phyloP scores from a whole-genome alignment of 2,888 invertebrate genomes.

The Apoda limacodes region DNA sequence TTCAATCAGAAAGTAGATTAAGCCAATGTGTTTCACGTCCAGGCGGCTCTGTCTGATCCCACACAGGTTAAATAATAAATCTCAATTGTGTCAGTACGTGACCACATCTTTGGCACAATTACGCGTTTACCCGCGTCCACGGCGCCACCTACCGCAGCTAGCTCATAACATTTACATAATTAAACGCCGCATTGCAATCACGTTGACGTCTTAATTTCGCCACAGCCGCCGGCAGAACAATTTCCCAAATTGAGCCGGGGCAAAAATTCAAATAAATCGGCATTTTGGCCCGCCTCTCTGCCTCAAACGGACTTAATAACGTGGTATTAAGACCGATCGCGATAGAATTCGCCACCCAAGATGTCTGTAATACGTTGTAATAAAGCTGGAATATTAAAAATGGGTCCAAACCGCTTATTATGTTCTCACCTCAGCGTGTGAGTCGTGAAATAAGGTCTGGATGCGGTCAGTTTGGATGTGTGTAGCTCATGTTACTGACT shows the following conservation, averaged over 20 bases:
- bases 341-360: slow-evolving; percentile 70
- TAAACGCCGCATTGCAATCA: slow-evolving; percentile 65
- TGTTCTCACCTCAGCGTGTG: slow-evolving; percentile 65
- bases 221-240: slow-evolving; percentile 62
- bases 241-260: slow-evolving; percentile 68
- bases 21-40: no score
- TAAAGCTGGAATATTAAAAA: slow-evolving; percentile 69
- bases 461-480: no score
- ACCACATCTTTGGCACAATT: slow-evolving; percentile 47
- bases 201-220: slow-evolving; percentile 68
- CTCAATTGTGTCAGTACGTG: slow-evolving; percentile 49
- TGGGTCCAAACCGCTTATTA: slow-evolving; percentile 66
- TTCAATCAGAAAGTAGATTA: no score
- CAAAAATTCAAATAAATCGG: slow-evolving; percentile 70
- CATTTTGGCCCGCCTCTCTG: slow-evolving; percentile 42
- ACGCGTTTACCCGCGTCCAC: slow-evolving; percentile 26
- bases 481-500: no score
- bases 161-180: slow-evolving; percentile 67
- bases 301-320: slow-evolving; percentile 54
- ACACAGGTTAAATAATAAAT: no score
- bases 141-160: slow-evolving; percentile 55
- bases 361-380: slow-evolving; percentile 67
- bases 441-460: slow-evolving; percentile 63
- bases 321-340: slow-evolving; percentile 63
- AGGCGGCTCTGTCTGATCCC: no score